A percentile compares a stretch with the other conserved stretches of the same genome.
Evolutionary conservation across 1,140 invertebrate genomes (phyloP).

Genomic region (Adoxophyes honmai): DNA sequence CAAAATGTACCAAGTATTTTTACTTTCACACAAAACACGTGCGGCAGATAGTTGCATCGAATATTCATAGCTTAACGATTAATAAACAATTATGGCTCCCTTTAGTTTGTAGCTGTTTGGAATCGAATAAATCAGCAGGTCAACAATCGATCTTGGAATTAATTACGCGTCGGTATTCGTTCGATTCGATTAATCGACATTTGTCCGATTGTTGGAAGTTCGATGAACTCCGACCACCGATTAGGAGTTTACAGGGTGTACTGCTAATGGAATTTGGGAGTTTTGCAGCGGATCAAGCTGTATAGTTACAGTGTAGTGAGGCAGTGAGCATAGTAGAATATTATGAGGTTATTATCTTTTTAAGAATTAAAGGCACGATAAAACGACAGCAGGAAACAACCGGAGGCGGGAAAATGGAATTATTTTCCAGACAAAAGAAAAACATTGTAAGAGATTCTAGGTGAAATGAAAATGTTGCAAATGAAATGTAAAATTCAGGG

Average conservation of each 20-base stretch:
- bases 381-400: too few species aligned
- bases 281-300: too few species aligned
- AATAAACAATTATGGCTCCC: slow-evolving; percentile 37
- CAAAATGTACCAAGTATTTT: neutral
- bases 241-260: neutral
- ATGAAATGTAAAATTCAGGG: too few species aligned
- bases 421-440: too few species aligned
- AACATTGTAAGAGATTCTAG: too few species aligned
- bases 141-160: neutral
- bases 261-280: too few species aligned
- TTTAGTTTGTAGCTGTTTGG: slow-evolving; percentile 13
- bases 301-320: too few species aligned
- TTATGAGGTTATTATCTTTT: too few species aligned
- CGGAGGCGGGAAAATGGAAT: too few species aligned
- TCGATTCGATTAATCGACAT: slow-evolving; percentile 3
- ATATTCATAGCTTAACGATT: slow-evolving; percentile 31
- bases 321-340: too few species aligned
- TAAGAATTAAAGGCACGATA: too few species aligned
- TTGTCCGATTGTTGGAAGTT: slow-evolving; percentile 15
- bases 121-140: slow-evolving; percentile 41
- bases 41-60: neutral
- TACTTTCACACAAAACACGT: neutral
- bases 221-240: slow-evolving; percentile 8
- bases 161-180: slow-evolving; percentile 1
- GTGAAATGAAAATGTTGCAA: too few species aligned